These are phyloP conservation scores for Chamaea fasciata DNA, from an alignment of 2,113 vertebrate genomes.

Conservation along the genomic window DNA sequence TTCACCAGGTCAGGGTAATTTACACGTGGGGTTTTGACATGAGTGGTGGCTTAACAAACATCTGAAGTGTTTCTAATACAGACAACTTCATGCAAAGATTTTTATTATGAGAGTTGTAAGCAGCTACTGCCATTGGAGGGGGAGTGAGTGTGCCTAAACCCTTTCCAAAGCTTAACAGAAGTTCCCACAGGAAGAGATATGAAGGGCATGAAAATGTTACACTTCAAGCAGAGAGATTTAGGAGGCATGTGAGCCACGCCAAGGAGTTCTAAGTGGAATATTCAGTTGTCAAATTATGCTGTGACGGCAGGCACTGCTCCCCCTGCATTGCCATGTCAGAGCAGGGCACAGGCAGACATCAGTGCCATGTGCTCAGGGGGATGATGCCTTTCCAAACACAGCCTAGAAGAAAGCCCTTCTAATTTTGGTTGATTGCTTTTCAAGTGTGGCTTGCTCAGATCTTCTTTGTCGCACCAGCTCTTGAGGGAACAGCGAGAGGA, in stretches of 20 bases:
- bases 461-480: fast-evolving
- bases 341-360: neutral
- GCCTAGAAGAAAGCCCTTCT: neutral
- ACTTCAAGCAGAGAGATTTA: constrained; percentile 7
- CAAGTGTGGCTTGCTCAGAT: neutral
- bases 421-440: neutral
- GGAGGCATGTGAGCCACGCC: neutral
- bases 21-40: neutral
- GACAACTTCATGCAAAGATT: neutral
- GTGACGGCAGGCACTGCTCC: fast-evolving
- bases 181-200: neutral
- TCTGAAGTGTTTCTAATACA: neutral
- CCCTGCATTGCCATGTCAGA: neutral
- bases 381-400: neutral
- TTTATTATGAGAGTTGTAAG: neutral
- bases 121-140: neutral
- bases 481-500: neutral
- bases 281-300: neutral
- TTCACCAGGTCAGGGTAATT: neutral
- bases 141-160: neutral
- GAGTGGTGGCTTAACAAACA: neutral
- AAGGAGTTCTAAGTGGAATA: neutral
- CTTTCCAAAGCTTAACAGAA: neutral
- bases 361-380: neutral
- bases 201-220: neutral